phyloP scores from a whole-genome alignment of 2,888 invertebrate genomes.

The Eupithecia vulgata region DNA sequence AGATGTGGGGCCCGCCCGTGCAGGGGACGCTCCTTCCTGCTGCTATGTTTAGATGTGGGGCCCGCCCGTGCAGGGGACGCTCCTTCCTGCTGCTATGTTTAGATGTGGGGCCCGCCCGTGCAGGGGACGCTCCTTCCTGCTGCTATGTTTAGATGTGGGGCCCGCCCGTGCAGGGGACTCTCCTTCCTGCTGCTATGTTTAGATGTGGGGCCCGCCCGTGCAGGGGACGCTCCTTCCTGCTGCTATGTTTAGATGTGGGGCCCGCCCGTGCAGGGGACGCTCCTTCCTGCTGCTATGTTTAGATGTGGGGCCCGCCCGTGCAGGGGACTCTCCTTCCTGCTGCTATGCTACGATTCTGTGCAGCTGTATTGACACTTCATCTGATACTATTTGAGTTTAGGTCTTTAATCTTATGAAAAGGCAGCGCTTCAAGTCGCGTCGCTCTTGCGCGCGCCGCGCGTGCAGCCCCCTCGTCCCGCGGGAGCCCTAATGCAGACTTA shows the following conservation, averaged over 20 bases:
- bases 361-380: not conserved
- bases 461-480: constrained; percentile 52
- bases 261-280: no score
- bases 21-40: no score
- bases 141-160: not conserved
- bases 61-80: no score
- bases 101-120: not conserved
- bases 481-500: constrained; percentile 80
- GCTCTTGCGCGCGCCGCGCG: constrained; percentile 37
- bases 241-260: not conserved
- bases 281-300: no score
- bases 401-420: not conserved
- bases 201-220: not conserved
- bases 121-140: no score
- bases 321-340: no score
- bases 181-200: not conserved
- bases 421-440: not conserved
- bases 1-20: not conserved
- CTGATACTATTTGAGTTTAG: no score
- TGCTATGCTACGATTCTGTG: not conserved
- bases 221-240: no score
- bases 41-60: not conserved
- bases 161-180: no score
- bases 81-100: not conserved
- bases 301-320: no score